A percentile compares a stretch with the other conserved stretches of the same genome.
phyloP scores from a whole-genome alignment of 2,113 vertebrate genomes.

The Glaucidium brasilianum region DNA sequence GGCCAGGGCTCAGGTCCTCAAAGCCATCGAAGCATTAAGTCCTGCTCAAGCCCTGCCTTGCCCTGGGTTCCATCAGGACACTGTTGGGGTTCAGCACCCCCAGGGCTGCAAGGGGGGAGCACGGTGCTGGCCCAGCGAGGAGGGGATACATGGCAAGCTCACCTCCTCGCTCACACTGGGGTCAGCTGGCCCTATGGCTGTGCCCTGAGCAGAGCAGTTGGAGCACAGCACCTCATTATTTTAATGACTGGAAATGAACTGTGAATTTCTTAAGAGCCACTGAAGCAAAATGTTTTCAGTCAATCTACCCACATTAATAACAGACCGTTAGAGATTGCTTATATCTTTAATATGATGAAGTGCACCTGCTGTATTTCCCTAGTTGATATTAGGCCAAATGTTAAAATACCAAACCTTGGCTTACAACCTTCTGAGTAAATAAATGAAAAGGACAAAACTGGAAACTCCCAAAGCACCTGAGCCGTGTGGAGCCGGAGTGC shows the following conservation, averaged over 20 bases:
- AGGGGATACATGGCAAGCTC: neutral
- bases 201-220: neutral
- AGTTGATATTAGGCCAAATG: neutral
- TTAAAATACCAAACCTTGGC: neutral
- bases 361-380: neutral
- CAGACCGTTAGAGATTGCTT: neutral
- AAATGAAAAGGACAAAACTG: neutral
- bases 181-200: neutral
- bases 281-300: slow-evolving; percentile 5
- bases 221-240: neutral
- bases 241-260: slow-evolving; percentile 28
- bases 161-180: neutral
- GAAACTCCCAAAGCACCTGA: neutral
- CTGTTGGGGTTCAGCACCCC: accelerated
- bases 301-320: neutral
- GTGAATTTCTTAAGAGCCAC: slow-evolving; percentile 1
- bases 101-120: neutral
- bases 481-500: neutral
- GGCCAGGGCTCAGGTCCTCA: neutral
- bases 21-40: neutral
- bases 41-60: accelerated
- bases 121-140: accelerated
- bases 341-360: neutral
- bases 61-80: neutral
- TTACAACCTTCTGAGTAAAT: neutral